Conservation (phyloP, 1,140 invertebrate genomes). For the Drosophila mauritiana region DNA sequence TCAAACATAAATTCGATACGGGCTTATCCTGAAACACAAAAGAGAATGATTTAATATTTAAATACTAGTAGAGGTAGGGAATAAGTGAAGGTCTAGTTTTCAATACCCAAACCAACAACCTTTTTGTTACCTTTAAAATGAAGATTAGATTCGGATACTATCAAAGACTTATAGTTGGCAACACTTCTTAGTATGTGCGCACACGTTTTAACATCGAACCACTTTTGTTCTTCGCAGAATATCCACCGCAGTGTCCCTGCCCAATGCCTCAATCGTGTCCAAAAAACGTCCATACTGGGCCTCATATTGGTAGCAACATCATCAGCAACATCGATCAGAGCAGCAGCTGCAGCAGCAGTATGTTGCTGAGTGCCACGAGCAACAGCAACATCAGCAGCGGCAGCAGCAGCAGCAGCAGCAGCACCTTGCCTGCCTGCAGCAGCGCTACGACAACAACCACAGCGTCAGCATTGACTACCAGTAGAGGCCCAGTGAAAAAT, state of each 20-base stretch:
- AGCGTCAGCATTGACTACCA: constrained; percentile 64
- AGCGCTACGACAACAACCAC: constrained; percentile 50
- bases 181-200: not conserved
- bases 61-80: too few relatives aligned
- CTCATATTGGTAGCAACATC: constrained; percentile 93
- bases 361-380: constrained; percentile 61
- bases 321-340: constrained; percentile 85
- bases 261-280: constrained; percentile 94
- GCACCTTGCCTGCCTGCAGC: constrained; percentile 51
- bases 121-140: not conserved
- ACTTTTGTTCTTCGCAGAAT: constrained; percentile 83
- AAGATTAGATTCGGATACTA: too few relatives aligned
- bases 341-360: constrained; percentile 51
- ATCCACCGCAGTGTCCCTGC: constrained; percentile 90
- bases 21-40: not conserved
- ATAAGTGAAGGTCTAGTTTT: too few relatives aligned
- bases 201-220: not conserved
- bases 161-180: not conserved
- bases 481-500: constrained; percentile 84
- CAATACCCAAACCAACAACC: too few relatives aligned
- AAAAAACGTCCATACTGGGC: constrained; percentile 98
- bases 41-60: too few relatives aligned
- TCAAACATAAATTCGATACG: not conserved
- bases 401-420: constrained; percentile 52
- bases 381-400: constrained; percentile 50